Conservation (phyloP, 2,113 vertebrate species). For the Laticauda colubrina region DNA sequence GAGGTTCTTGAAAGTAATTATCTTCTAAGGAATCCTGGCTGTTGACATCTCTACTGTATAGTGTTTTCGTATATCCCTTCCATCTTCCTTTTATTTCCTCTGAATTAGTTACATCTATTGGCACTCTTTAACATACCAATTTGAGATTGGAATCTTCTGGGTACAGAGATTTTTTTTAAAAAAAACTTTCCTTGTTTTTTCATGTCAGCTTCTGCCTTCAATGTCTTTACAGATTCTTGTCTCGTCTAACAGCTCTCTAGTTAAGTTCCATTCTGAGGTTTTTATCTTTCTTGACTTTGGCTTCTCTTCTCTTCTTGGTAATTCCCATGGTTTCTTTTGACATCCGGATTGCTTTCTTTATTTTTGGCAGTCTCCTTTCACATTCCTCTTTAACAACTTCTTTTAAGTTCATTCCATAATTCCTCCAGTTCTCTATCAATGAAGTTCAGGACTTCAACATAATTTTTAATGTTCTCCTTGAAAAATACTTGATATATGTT, state of each 20-base stretch:
- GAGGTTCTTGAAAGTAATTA: background rate
- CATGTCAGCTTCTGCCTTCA: background rate
- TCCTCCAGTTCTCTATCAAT: background rate
- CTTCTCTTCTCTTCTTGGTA: background rate
- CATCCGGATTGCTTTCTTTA: background rate
- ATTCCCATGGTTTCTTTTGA: background rate
- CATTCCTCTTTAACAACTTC: background rate
- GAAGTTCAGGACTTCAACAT: background rate
- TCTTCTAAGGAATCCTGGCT: background rate
- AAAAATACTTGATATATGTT: background rate
- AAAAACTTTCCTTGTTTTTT: background rate
- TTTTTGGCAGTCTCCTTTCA: background rate
- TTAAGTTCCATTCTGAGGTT: background rate
- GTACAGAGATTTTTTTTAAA: background rate
- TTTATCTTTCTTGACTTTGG: background rate
- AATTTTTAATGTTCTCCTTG: background rate
- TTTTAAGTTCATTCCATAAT: background rate
- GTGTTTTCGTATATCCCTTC: background rate
- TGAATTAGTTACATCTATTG: background rate
- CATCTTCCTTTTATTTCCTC: background rate
- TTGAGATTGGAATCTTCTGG: background rate
- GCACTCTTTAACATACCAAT: background rate
- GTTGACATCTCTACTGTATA: background rate
- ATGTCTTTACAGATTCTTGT: background rate
- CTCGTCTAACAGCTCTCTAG: background rate